A percentile compares a stretch with the other conserved stretches of the same genome.
These are phyloP conservation scores for Euglossa dilemma DNA, from an alignment of 1,140 invertebrate genomes.

Conservation along the genomic window DNA sequence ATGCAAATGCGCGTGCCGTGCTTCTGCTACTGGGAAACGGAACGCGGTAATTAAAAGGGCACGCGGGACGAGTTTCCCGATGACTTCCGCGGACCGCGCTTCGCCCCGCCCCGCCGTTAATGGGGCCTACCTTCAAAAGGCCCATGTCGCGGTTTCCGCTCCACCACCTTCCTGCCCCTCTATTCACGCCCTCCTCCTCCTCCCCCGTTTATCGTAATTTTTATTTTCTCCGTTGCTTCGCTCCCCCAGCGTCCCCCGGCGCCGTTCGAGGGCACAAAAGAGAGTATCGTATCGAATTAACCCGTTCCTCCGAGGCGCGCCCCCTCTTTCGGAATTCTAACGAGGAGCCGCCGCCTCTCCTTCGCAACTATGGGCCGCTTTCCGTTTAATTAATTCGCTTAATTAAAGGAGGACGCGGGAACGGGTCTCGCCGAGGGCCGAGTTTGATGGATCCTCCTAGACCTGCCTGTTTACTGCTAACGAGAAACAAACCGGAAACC, in stretches of 20 bases:
- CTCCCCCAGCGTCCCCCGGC: fast-evolving
- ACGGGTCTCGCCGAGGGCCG: background rate
- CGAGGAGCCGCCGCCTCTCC: constrained; percentile 8
- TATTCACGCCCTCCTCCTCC: constrained; percentile 12
- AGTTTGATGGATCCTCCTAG: constrained; percentile 27
- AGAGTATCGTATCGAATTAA: background rate
- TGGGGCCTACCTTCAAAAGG: constrained; percentile 27
- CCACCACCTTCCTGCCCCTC: constrained; percentile 14
- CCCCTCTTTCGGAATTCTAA: constrained; percentile 15
- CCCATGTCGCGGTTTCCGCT: constrained; percentile 13
- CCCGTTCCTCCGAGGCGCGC: background rate
- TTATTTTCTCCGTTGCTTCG: background rate
- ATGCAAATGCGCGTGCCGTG: constrained; percentile 65
- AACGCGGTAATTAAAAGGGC: constrained; percentile 63
- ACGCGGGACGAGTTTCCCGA: constrained; percentile 57
- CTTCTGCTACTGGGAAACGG: constrained; percentile 10
- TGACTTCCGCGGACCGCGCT: constrained; percentile 3
- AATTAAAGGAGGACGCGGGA: constrained; percentile 36
- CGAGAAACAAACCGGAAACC: constrained; percentile 4
- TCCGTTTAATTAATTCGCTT: constrained; percentile 51
- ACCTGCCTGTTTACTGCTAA: constrained; percentile 20
- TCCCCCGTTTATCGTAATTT: background rate
- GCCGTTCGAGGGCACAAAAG: background rate
- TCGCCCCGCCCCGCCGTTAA: constrained; percentile 41
- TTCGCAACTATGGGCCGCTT: constrained; percentile 16